Evolutionary conservation across 2,888 invertebrate species (phyloP), one percentile per base, ranked within the genome.

Genomic region (Latrodectus elegans): DNA sequence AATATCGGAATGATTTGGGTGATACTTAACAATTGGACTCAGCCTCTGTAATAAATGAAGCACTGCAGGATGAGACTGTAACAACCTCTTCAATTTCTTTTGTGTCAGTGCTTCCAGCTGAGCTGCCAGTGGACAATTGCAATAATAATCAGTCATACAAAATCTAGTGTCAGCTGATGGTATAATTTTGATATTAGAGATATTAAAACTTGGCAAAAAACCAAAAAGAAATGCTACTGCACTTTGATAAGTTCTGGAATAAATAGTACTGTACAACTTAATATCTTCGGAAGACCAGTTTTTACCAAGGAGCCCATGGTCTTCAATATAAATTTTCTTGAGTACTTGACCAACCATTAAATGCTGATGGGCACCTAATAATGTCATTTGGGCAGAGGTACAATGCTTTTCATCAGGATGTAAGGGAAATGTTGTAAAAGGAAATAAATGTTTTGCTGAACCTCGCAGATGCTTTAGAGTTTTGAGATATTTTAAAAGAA

Each of bases 221-320:
- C 95, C 94, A 91, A 95, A 96, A 4, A 96, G 92, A 90, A 97
- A 94, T 0, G 96, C 96, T 90, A 97, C 93, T 0, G 96, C 95
- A 90, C 97, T 97, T 92, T 98, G 98, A 91, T 96, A 97, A 22
- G 98, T 98, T 91, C 99, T 94, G 0, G 97, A 93, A 92, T 97
- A 97, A 68, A 96, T 94, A 0, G 98, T 97, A 90, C 96, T 96
- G 91, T 95, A 95, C 8, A 95, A 94, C 15, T 95, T 89, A 8
- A 92, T 89, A 52, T 92, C 91, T 92, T 89, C 93, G 90, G 90
- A 93, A 93, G 81, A 91, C 91, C 90, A 92, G 64, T 90, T 90
- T 38, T 90, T 84, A 88, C 90, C 88, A 75, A 93, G 88, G 53
- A 92, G 89, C 38, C 91, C 89, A 90, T 90, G 90, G 81, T 91